These are phyloP conservation scores for Gracilinanus agilis DNA, from an alignment of 2,113 vertebrate genomes.

Conservation along the genomic window DNA sequence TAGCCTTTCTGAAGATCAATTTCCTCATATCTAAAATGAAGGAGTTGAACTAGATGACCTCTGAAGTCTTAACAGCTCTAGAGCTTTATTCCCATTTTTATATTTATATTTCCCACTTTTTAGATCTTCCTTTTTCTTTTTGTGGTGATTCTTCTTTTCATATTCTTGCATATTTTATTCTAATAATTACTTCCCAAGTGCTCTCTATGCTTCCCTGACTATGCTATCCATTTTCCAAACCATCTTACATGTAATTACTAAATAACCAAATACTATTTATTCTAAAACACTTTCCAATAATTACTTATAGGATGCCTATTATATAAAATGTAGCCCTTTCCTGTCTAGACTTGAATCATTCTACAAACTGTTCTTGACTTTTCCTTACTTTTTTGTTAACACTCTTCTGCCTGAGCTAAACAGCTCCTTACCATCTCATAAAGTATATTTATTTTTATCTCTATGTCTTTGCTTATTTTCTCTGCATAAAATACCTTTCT, in stretches of 20 bases:
- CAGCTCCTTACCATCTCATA: neutral
- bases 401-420: neutral
- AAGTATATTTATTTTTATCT: neutral
- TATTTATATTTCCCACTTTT: neutral
- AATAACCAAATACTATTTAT: neutral
- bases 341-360: neutral
- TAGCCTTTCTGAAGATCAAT: neutral
- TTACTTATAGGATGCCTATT: neutral
- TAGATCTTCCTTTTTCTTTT: neutral
- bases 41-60: neutral
- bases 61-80: neutral
- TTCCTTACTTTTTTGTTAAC: neutral
- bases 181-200: neutral
- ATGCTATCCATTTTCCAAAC: neutral
- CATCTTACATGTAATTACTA: neutral
- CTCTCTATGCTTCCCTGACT: neutral
- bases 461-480: neutral
- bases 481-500: too few relatives aligned
- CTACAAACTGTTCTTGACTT: neutral
- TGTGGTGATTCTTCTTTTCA: neutral
- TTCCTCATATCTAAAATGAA: neutral
- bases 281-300: neutral
- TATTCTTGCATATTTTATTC: neutral
- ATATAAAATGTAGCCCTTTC: neutral
- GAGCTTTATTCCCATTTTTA: neutral